Conservation (phyloP, 35 echinoderm and acorn worm genomes). For the Lytechinus pictus region DNA sequence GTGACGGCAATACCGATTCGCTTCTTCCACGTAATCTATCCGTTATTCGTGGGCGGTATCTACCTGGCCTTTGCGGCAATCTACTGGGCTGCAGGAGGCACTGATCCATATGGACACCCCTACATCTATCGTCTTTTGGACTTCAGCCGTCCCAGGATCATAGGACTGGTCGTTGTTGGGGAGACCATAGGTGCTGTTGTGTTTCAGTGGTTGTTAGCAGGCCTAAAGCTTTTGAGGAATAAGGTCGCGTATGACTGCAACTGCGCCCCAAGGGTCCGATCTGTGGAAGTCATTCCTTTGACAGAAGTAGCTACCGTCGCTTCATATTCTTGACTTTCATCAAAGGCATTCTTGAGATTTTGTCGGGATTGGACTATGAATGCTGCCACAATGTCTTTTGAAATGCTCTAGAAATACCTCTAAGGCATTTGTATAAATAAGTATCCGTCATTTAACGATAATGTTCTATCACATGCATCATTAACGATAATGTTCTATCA, state of each 20-base stretch:
- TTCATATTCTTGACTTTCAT: not conserved
- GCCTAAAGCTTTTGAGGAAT: not conserved
- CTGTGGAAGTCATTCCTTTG: not conserved
- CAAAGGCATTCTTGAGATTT: not conserved
- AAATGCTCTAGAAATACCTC: too few relatives aligned
- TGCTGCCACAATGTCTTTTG: too few relatives aligned
- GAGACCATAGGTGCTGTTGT: conserved; percentile 15
- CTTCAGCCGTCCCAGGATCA: not conserved
- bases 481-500: too few relatives aligned
- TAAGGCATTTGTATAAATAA: too few relatives aligned
- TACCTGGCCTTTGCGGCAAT: conserved; percentile 55
- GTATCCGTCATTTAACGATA: too few relatives aligned
- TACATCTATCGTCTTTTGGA: conserved; percentile 18
- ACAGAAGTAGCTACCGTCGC: not conserved
- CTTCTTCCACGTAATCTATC: conserved; percentile 49
- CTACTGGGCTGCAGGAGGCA: conserved; percentile 56
- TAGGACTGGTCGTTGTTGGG: not conserved
- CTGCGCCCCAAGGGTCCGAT: not conserved
- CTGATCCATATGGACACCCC: not conserved
- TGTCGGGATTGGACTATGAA: too few relatives aligned
- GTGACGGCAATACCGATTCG: conserved; percentile 53
- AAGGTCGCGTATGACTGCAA: conserved; percentile 28
- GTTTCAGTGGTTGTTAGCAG: conserved; percentile 23
- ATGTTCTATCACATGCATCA: too few relatives aligned
- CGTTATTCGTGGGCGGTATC: conserved; percentile 18